Evolutionary conservation across 2,888 invertebrate species (phyloP), one percentile per base, ranked within the genome.

Genomic region (Lumbricus terrestris): DNA sequence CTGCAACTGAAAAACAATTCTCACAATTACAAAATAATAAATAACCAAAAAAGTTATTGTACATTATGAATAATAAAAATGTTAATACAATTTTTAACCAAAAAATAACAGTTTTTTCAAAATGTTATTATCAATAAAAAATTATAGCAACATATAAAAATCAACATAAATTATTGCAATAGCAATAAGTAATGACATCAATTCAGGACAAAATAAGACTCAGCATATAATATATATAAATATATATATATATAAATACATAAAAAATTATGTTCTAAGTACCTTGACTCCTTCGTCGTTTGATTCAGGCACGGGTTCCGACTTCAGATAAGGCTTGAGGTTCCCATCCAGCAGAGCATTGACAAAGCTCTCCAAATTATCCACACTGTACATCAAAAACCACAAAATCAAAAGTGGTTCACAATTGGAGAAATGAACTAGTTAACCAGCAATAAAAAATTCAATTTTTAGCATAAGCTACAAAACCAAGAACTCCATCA

Each of bases 311-410:
- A 98, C 95, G 0, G 97, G 96, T 95, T 99, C 99, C 0, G 99
- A 99, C 95, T 99, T 99, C 92, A 99, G 95, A 95, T 97, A 98
- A 0, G 98, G 97, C 93, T 98, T 97, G 92, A 99, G 95, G 93
- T 97, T 97, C 89, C 97, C 97, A 91, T 96, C 97, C 92, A 97
- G 95, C 88, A 99, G 95, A 93, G 98, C 97, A 93, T 97, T 97
- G 88, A 98, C 96, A 96, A 99, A 99, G 82, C 96, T 95, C 93
- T 97, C 96, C 91, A 99, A 96, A 93, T 96, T 96, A 90, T 98
- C 98, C 92, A 98, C 96, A 92, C 97, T 97, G 95, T 91, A 29
- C 29, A 69, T 69, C 69, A 69, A 69, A n/a, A 69, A n/a, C 29
- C 29, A 69, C 29, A 69, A 29, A 69, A 69, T 69, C 69, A 69